These are phyloP conservation scores for Ischnus inquisitorius DNA, from an alignment of 2,888 invertebrate species.

Conservation along the genomic window DNA sequence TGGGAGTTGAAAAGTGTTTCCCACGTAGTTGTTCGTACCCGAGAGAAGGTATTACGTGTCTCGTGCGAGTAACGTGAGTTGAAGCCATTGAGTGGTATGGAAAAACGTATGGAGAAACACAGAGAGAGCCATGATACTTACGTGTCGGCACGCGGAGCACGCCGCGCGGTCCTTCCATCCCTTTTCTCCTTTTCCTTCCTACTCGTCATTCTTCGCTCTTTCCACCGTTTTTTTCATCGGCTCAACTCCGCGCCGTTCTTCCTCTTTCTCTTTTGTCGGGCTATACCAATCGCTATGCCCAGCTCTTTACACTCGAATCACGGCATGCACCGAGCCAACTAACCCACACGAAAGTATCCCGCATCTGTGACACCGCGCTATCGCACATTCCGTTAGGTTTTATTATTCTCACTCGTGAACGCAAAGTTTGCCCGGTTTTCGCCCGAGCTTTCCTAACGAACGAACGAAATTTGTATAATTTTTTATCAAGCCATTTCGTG, in stretches of 20 bases:
- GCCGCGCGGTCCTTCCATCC: conserved; percentile 58
- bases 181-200: conserved; percentile 43
- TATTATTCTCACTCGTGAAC: conserved; percentile 31
- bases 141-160: conserved; percentile 70
- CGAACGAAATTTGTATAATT: conserved; percentile 58
- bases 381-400: conserved; percentile 51
- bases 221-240: conserved; percentile 46
- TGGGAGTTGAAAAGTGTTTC: conserved; percentile 42
- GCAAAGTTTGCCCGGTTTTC: not conserved
- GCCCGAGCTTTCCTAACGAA: conserved; percentile 32
- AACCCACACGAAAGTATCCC: conserved; percentile 14
- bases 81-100: conserved; percentile 37
- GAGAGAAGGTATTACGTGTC: conserved; percentile 49
- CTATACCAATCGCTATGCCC: conserved; percentile 51
- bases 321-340: conserved; percentile 40
- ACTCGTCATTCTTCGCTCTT: conserved; percentile 37
- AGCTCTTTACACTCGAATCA: conserved; percentile 55
- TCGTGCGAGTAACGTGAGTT: conserved; percentile 48
- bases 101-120: conserved; percentile 28
- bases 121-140: conserved; percentile 52
- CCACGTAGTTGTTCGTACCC: conserved; percentile 44
- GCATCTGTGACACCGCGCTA: conserved; percentile 22
- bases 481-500: conserved; percentile 55
- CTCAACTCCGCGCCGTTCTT: conserved; percentile 10
- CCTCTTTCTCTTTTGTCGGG: not conserved